phyloP scores from a whole-genome alignment of 2,888 invertebrate genomes.

The Cosmopolites sordidus region DNA sequence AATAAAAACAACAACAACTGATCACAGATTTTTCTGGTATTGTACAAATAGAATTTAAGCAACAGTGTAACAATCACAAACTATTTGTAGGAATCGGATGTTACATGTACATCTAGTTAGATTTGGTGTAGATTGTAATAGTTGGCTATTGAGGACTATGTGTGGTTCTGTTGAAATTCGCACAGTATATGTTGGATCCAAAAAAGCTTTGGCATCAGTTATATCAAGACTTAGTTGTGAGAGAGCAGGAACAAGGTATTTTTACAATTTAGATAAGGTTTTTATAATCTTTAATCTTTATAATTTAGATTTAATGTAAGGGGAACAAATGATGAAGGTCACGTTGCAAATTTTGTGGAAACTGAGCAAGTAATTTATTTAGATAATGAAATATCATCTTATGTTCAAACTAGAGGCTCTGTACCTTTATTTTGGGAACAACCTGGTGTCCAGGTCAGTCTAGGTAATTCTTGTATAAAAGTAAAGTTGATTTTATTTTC shows the following conservation, averaged over 20 bases:
- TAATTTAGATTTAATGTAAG: slow-evolving; percentile 82
- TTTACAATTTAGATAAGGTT: slow-evolving; percentile 7
- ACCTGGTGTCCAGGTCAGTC: slow-evolving; percentile 80
- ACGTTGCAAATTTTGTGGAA: slow-evolving; percentile 99
- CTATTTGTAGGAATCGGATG: slow-evolving; percentile 75
- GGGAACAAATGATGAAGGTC: slow-evolving; percentile 98
- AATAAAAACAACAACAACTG: slow-evolving; percentile 73
- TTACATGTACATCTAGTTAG: slow-evolving; percentile 89
- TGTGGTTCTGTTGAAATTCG: slow-evolving; percentile 97
- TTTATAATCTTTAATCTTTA: slow-evolving; percentile 8
- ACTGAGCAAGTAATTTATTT: slow-evolving; percentile 95
- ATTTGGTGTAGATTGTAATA: slow-evolving; percentile 83
- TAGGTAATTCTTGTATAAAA: background rate
- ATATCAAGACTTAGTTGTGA: slow-evolving; percentile 96
- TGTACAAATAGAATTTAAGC: background rate
- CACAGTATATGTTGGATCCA: slow-evolving; percentile 95
- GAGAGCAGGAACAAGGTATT: slow-evolving; percentile 85
- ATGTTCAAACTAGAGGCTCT: slow-evolving; percentile 90
- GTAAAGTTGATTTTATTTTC: slow-evolving; percentile 10
- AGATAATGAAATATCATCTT: slow-evolving; percentile 86
- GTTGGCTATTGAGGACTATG: slow-evolving; percentile 93
- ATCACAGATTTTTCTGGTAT: slow-evolving; percentile 96
- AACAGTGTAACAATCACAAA: background rate
- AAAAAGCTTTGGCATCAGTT: slow-evolving; percentile 91
- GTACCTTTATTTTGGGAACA: slow-evolving; percentile 99